These are phyloP conservation scores for Brachionus koreanus DNA, from an alignment of 1,140 invertebrate genomes.

Conservation along the genomic window DNA sequence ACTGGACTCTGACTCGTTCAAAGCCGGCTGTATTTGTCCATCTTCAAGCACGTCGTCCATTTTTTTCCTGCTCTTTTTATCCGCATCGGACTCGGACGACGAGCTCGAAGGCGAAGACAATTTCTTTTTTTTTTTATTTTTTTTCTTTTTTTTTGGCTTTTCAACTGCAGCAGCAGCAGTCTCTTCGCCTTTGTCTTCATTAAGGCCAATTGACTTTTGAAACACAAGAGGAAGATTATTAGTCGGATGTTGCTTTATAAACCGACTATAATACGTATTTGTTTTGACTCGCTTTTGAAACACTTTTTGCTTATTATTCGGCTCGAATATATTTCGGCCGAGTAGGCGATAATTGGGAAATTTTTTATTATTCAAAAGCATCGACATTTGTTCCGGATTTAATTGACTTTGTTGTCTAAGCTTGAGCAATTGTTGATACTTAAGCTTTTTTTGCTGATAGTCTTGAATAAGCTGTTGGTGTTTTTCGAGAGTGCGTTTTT, in stretches of 20 bases:
- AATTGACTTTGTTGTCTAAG: not conserved
- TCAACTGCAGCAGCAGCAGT: not conserved
- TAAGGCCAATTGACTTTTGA: not conserved
- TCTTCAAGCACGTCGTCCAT: not conserved
- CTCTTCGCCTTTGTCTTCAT: not conserved
- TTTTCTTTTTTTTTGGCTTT: not conserved
- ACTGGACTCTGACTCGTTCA: not conserved
- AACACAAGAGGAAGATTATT: conserved; percentile 34
- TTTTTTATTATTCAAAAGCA: not conserved
- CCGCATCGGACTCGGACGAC: not conserved
- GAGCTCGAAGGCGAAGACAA: not conserved
- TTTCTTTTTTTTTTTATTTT: not conserved
- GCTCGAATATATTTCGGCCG: conserved; percentile 44
- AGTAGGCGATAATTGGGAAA: conserved; percentile 41
- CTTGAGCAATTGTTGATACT: conserved; percentile 10
- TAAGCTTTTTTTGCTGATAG: conserved; percentile 28
- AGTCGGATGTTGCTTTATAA: conserved; percentile 43
- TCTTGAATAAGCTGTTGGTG: conserved; percentile 31
- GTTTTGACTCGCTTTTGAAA: conserved; percentile 23
- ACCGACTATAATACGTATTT: conserved; percentile 21
- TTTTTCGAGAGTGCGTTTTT: conserved; percentile 5
- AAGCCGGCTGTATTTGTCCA: not conserved
- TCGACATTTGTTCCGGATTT: not conserved
- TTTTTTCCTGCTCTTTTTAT: not conserved
- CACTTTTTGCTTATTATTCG: conserved; percentile 35